These are phyloP conservation scores for Butastur rufipennis DNA, from an alignment of 2,113 vertebrate genomes.

Conservation along the genomic window DNA sequence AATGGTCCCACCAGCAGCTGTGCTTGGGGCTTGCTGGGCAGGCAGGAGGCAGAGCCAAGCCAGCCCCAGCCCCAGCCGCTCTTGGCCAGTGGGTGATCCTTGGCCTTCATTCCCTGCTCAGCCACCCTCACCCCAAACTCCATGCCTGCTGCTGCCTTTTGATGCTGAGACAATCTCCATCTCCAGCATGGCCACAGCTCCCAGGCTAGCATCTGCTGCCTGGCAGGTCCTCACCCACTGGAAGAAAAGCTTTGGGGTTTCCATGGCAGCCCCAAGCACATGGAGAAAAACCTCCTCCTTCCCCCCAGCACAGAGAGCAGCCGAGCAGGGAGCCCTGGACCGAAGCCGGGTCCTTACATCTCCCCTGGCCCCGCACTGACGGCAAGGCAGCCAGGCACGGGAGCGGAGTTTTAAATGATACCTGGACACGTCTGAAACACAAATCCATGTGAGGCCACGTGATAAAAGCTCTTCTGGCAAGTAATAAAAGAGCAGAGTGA, in stretches of 20 bases:
- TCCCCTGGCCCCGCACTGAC: rapidly evolving
- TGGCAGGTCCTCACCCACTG: background rate
- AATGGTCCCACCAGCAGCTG: background rate
- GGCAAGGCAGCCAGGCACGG: background rate
- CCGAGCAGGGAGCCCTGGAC: background rate
- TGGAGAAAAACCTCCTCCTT: background rate
- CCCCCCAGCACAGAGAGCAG: rapidly evolving
- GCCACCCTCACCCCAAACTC: background rate
- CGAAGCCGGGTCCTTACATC: background rate
- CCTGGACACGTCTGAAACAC: background rate
- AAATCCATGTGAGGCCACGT: background rate
- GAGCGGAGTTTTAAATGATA: background rate
- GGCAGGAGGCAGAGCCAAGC: background rate
- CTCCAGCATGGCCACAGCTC: background rate
- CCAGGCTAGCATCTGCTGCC: background rate
- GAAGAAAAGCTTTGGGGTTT: background rate
- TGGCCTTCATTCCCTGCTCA: background rate
- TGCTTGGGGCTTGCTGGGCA: background rate
- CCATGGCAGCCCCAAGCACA: background rate
- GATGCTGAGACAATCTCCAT: background rate
- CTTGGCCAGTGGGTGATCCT: background rate
- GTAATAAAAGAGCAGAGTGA: background rate
- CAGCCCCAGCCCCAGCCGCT: background rate
- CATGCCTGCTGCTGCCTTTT: background rate
- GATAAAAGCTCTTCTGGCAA: background rate